These are phyloP conservation scores for Florisuga fusca DNA, from an alignment of 2,797 vertebrate genomes.

Conservation along the genomic window DNA sequence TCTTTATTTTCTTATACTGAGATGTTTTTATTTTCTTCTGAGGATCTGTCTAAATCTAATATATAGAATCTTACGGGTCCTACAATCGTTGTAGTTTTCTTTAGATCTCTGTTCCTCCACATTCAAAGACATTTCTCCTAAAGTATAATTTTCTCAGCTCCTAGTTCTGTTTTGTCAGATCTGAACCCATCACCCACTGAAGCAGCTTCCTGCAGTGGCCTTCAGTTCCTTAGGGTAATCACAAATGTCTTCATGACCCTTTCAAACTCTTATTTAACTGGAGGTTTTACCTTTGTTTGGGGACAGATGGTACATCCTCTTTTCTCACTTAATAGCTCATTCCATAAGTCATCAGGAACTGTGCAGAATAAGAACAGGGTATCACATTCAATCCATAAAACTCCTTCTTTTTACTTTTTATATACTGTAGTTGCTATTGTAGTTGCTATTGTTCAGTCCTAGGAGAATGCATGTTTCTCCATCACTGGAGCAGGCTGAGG, in stretches of 20 bases:
- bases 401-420: neutral
- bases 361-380: neutral
- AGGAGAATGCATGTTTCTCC: neutral
- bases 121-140: neutral
- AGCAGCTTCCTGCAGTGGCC: neutral
- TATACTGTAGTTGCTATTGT: rapidly evolving
- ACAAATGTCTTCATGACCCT: neutral
- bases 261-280: neutral
- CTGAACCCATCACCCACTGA: neutral
- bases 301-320: neutral
- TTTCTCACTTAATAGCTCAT: neutral
- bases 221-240: neutral
- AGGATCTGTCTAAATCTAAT: neutral
- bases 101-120: neutral
- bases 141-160: neutral
- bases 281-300: neutral
- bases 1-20: neutral
- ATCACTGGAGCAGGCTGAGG: neutral
- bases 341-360: neutral
- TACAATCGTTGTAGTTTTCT: neutral
- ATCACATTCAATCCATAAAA: neutral
- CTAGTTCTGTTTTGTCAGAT: neutral
- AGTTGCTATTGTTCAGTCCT: neutral
- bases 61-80: neutral
- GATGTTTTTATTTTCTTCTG: neutral